Evolutionary conservation across 2,113 vertebrate genomes (phyloP).

Genomic region (Mormoops blainvillei): DNA sequence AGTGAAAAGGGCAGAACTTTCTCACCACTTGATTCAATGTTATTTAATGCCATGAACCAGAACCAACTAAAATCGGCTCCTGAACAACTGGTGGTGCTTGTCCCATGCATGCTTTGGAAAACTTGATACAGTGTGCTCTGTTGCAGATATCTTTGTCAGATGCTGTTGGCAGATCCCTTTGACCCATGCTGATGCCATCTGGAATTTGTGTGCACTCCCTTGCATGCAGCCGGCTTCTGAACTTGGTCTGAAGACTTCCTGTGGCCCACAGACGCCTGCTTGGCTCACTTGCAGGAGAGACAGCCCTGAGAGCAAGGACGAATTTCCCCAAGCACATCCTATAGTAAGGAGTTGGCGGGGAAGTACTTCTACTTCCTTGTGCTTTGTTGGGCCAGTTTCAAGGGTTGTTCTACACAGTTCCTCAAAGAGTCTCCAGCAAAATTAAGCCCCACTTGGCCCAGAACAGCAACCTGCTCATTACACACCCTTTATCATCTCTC

Average conservation of each 20-base stretch:
- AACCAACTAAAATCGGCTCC: not conserved
- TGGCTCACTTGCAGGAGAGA: not conserved
- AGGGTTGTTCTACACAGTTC: not conserved
- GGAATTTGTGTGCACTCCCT: not conserved
- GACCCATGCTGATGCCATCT: not conserved
- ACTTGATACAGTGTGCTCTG: not conserved
- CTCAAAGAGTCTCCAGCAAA: not conserved
- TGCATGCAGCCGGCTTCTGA: not conserved
- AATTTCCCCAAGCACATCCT: not conserved
- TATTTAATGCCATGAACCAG: not conserved
- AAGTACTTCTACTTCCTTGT: not conserved
- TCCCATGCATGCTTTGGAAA: not conserved
- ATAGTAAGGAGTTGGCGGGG: not conserved
- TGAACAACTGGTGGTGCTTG: not conserved
- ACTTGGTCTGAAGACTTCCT: not conserved
- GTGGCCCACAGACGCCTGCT: not conserved
- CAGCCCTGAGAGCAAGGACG: not conserved
- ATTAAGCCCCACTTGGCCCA: not conserved
- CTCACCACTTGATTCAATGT: not conserved
- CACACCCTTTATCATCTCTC: not conserved
- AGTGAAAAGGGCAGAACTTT: not conserved
- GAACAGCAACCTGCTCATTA: not conserved
- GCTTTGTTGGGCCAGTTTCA: not conserved
- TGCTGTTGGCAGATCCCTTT: not conserved
- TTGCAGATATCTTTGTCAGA: not conserved